These are phyloP conservation scores for Dendrolimus houi DNA, from an alignment of 2,888 invertebrate genomes.

Conservation along the genomic window DNA sequence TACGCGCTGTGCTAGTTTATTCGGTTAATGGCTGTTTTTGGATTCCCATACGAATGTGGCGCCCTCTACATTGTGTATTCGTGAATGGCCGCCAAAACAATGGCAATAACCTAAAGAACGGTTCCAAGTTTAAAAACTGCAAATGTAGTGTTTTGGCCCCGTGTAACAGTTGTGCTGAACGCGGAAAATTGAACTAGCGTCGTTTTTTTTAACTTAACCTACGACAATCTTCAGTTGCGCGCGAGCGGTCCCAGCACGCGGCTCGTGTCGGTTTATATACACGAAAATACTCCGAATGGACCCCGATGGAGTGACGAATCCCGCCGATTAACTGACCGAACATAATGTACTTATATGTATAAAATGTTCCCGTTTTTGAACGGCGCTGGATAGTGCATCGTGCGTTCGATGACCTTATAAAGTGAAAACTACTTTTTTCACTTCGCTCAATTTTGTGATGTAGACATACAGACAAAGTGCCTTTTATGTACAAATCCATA, in stretches of 20 bases:
- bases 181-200: slow-evolving; percentile 69
- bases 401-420: slow-evolving; percentile 54
- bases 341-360: slow-evolving; percentile 19
- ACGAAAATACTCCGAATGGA: slow-evolving; percentile 54
- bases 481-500: slow-evolving; percentile 57
- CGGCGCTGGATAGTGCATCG: slow-evolving; percentile 34
- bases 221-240: slow-evolving; percentile 73
- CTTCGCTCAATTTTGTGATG: slow-evolving; percentile 71
- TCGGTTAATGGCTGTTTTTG: slow-evolving; percentile 45
- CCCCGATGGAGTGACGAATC: slow-evolving; percentile 32
- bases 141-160: slow-evolving; percentile 42
- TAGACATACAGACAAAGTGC: slow-evolving; percentile 49
- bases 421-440: slow-evolving; percentile 51
- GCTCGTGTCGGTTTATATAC: slow-evolving; percentile 46
- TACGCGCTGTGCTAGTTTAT: slow-evolving; percentile 73
- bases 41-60: slow-evolving; percentile 36
- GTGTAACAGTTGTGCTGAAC: slow-evolving; percentile 41
- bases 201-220: slow-evolving; percentile 69
- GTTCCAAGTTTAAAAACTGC: slow-evolving; percentile 19
- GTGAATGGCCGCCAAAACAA: slow-evolving; percentile 62
- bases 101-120: slow-evolving; percentile 31
- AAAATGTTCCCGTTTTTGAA: slow-evolving; percentile 43
- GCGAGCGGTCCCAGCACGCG: slow-evolving; percentile 64
- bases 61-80: slow-evolving; percentile 47
- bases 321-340: slow-evolving; percentile 41